Percentiles rank a stretch among this genome's conserved stretches.
These are phyloP conservation scores for Cyanoderma ruficeps DNA, from an alignment of 2,113 vertebrate species.

Conservation along the genomic window DNA sequence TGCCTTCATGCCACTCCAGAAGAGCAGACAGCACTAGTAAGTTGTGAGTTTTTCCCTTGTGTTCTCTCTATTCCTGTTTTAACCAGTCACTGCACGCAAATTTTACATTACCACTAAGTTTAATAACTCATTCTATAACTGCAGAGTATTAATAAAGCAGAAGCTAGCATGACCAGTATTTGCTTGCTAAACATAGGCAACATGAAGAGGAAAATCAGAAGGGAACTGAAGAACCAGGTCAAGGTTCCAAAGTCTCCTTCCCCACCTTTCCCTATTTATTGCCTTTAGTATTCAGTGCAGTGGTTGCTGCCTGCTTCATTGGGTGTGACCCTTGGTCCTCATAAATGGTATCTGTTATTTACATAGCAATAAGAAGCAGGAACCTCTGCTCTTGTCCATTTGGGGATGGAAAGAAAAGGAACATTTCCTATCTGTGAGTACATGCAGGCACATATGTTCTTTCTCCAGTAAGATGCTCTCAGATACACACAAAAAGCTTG, in stretches of 20 bases:
- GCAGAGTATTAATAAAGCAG: not conserved
- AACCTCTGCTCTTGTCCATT: not conserved
- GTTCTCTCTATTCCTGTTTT: not conserved
- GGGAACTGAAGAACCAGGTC: not conserved
- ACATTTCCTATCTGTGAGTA: not conserved
- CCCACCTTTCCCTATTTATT: not conserved
- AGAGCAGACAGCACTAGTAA: not conserved
- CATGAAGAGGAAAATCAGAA: not conserved
- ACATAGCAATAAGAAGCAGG: not conserved
- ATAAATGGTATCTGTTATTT: not conserved
- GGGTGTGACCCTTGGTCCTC: not conserved
- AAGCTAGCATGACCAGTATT: not conserved
- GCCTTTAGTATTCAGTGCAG: not conserved
- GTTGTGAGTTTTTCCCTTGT: not conserved
- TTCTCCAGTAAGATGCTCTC: not conserved
- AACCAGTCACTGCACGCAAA: not conserved
- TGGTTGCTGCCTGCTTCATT: not conserved
- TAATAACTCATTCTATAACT: not conserved
- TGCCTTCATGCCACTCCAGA: not conserved
- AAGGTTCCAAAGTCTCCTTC: not conserved
- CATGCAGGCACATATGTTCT: not conserved
- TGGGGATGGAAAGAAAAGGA: not conserved
- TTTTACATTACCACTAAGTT: not conserved
- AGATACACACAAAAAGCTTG: not conserved
- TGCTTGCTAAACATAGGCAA: not conserved